Percentiles rank a stretch among this genome's conserved stretches.
These are phyloP conservation scores for Petrocephalus zakoni DNA, from an alignment of 2,113 vertebrate genomes.

Conservation along the genomic window DNA sequence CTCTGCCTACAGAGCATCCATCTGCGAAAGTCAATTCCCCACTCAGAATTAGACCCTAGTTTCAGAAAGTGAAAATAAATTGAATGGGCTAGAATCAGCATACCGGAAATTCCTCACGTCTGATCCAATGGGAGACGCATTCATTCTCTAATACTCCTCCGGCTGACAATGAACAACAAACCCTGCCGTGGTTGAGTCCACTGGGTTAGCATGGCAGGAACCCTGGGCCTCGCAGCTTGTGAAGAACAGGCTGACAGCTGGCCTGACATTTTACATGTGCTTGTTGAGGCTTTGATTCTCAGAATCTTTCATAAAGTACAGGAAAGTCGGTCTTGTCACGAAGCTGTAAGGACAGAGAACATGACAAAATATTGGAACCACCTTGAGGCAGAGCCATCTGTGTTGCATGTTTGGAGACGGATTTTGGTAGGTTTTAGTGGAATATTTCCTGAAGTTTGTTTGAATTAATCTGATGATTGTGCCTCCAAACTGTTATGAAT, in stretches of 20 bases:
- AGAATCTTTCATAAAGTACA: conserved; percentile 23
- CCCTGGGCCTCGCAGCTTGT: background rate
- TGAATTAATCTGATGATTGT: no score
- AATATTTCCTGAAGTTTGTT: no score
- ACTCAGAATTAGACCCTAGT: conserved; percentile 3
- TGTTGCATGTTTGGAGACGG: background rate
- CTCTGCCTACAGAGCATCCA: background rate
- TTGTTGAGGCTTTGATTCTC: background rate
- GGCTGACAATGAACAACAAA: background rate
- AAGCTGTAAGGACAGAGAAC: background rate
- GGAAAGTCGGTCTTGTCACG: conserved; percentile 17
- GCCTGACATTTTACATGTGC: background rate
- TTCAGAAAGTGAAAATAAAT: background rate
- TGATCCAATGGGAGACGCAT: background rate
- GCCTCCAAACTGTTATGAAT: background rate
- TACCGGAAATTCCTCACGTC: background rate
- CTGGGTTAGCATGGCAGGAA: background rate
- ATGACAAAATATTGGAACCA: background rate
- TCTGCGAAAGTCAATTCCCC: background rate
- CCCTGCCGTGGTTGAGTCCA: background rate
- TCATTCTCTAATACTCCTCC: background rate
- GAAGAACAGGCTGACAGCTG: background rate
- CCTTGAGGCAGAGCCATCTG: background rate
- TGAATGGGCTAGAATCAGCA: background rate
- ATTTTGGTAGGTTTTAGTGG: background rate